phyloP scores from a whole-genome alignment of 2,888 invertebrate genomes.

The Drosophila nigricruria region DNA sequence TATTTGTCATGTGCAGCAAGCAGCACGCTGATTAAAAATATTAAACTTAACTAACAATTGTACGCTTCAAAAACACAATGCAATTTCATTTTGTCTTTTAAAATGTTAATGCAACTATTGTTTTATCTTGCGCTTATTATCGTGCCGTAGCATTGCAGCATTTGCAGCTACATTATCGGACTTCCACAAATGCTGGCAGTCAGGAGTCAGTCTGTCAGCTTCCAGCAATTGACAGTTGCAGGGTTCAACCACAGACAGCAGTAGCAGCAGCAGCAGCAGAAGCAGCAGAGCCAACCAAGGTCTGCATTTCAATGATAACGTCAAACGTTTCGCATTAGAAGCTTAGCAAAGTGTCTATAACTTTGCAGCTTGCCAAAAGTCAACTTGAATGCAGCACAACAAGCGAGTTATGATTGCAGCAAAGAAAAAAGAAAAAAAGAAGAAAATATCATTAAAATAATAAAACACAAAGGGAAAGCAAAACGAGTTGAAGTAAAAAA shows the following conservation, averaged over 20 bases:
- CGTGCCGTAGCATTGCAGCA: background rate
- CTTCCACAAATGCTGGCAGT: background rate
- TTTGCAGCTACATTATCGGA: slow-evolving; percentile 8
- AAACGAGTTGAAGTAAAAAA: slow-evolving; percentile 27
- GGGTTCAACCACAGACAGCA: background rate
- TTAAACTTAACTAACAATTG: background rate
- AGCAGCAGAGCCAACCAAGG: background rate
- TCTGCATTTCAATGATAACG: slow-evolving; percentile 42
- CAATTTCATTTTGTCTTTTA: background rate
- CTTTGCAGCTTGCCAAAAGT: slow-evolving; percentile 2
- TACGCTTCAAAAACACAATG: background rate
- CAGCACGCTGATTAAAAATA: background rate
- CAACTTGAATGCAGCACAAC: slow-evolving; percentile 9
- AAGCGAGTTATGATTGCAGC: background rate
- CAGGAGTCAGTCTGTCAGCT: slow-evolving; percentile 11
- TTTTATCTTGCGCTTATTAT: background rate
- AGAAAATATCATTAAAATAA: slow-evolving; percentile 1
- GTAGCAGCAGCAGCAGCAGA: background rate
- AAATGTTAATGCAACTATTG: background rate
- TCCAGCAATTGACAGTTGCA: slow-evolving; percentile 18
- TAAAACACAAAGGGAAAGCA: background rate
- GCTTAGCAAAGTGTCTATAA: slow-evolving; percentile 13
- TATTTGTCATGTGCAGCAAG: too few relatives aligned
- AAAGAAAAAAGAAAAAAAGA: background rate
- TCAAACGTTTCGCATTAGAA: slow-evolving; percentile 36